A percentile compares a stretch with the other conserved stretches of the same genome.
These are phyloP conservation scores for Drosophila auraria DNA, from an alignment of 1,140 invertebrate species.

Conservation along the genomic window DNA sequence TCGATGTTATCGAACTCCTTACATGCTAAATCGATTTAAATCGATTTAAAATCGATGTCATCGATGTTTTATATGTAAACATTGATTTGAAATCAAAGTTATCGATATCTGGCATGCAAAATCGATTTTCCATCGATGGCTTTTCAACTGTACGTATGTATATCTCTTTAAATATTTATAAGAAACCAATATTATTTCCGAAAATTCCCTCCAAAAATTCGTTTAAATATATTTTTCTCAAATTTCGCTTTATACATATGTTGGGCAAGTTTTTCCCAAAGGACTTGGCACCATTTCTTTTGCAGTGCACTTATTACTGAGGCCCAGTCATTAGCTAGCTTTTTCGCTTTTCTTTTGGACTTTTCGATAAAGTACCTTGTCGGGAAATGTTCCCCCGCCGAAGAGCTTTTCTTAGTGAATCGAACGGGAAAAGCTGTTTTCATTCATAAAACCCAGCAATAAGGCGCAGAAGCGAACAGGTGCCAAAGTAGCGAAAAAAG, in stretches of 20 bases:
- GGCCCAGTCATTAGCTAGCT: not conserved
- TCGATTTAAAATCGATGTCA: too few relatives aligned
- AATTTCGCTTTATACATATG: not conserved
- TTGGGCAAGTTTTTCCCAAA: not conserved
- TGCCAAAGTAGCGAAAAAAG: constrained; percentile 38
- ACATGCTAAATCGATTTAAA: too few relatives aligned
- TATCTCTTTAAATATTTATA: not conserved
- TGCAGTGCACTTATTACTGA: constrained; percentile 8
- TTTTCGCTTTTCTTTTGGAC: constrained; percentile 1
- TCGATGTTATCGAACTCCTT: too few relatives aligned
- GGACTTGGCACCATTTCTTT: constrained; percentile 14
- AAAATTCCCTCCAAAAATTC: too few relatives aligned
- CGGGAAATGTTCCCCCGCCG: constrained; percentile 8
- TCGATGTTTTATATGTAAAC: too few relatives aligned
- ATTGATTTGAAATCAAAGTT: not conserved
- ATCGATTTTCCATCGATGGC: not conserved
- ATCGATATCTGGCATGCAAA: not conserved
- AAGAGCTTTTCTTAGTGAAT: constrained; percentile 21
- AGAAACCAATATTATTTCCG: not conserved
- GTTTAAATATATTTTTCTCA: not conserved
- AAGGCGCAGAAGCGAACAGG: constrained; percentile 60
- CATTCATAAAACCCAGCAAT: constrained; percentile 69
- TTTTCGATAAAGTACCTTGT: constrained; percentile 18
- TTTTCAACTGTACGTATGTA: too few relatives aligned
- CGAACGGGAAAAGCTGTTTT: constrained; percentile 45